phyloP scores from a whole-genome alignment of 2,888 invertebrate species.

The Tetragnatha montana region DNA sequence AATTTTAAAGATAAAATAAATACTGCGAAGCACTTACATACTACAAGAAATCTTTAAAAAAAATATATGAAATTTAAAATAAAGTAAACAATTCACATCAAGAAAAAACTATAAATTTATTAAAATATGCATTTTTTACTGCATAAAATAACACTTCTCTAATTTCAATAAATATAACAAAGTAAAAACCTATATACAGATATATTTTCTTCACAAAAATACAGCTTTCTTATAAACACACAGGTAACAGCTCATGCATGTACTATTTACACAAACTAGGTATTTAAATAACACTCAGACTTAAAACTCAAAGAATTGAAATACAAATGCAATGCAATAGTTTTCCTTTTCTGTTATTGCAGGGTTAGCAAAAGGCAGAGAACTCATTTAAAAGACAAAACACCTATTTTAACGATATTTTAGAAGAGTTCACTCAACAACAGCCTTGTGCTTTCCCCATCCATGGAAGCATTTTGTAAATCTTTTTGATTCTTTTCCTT shows the following conservation, averaged over 20 bases:
- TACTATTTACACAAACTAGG: neutral
- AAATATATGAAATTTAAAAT: no score
- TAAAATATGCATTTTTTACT: neutral
- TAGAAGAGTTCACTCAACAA: constrained; percentile 80
- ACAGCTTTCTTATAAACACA: neutral
- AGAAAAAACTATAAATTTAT: neutral
- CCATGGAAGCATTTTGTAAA: constrained; percentile 99
- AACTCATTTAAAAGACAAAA: no score
- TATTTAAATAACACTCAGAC: neutral
- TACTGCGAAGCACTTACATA: no score
- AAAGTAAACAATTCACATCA: neutral
- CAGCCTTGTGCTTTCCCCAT: constrained; percentile 92
- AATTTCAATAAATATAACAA: neutral
- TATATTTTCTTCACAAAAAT: neutral
- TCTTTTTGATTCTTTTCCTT: constrained; percentile 94
- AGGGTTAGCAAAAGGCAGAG: neutral
- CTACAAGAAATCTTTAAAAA: no score
- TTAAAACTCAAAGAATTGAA: neutral
- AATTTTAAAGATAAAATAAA: no score
- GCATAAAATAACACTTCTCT: neutral
- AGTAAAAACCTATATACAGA: neutral
- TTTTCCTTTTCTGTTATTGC: neutral
- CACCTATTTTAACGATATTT: neutral
- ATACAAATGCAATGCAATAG: neutral
- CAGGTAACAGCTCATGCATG: neutral